Base-by-base conservation (phyloP, 2,113 vertebrate genomes). In the Silurus asotus region DNA sequence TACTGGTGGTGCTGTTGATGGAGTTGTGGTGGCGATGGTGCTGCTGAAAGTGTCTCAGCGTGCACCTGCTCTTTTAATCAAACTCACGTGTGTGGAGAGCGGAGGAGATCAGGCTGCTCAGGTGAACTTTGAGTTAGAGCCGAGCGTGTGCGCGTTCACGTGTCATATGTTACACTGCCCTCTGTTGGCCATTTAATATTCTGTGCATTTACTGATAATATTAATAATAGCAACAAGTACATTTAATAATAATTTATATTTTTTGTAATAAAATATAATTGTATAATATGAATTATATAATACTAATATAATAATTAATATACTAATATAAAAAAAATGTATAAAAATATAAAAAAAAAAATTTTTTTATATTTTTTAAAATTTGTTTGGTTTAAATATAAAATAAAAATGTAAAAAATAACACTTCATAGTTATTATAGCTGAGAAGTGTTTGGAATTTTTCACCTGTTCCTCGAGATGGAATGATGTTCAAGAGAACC, bases 131-230 rank as follows among this genome's bases (percentile, higher is more conserved):
- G 59, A 88, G 76, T 77, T 13, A 53, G 59, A 91, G 87, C 72
- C 88, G 5, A 53, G 28, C 23, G 28, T 79, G 23, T 83, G 10
- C 23, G 51, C 45, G 76, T 25, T 48, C 8, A 19, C 4, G 20
- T 77, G 14, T 4, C 64, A 48, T 23, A 49, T 69, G 59, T 56
- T 37, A 72, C 87, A 75, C 88, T 65, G 89, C 94, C 93, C 89
- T 77, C 93, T 93, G 59, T 83, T 83, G 92, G 92, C 49, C 70
- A 37, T 79, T 82, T 37, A 9, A 19, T 82, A 28, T 37, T 25
- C 70, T 75, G 72, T 75, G 48, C 72, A n/a, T n/a, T 37, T 51
- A 5, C 45, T 70, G 65, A 67, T 69, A 0, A 62, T 67, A 3
- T 28, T 67, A 13, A 67, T 67, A 25, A 67, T 23, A 23, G 15